A percentile compares a stretch with the other conserved stretches of the same genome.
Conservation (phyloP, 2,888 invertebrate species). For the Saturnia pavonia region DNA sequence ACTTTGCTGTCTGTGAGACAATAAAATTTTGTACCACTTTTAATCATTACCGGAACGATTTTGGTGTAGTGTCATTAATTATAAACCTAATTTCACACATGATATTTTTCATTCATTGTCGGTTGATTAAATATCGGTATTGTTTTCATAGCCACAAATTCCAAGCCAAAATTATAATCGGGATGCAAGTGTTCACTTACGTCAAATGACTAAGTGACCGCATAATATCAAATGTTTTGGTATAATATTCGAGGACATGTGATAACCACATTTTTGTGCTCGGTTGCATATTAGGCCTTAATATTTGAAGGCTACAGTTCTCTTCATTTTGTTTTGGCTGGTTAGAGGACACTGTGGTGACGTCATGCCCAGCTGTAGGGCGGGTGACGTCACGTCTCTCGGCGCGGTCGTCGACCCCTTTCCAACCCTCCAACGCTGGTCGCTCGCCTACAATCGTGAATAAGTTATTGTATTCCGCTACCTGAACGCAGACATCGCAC, state of each 20-base stretch:
- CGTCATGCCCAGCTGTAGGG: conserved; percentile 80
- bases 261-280: conserved; percentile 55
- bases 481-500: conserved; percentile 46
- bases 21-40: conserved; percentile 19
- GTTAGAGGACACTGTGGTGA: conserved; percentile 59
- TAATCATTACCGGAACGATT: conserved; percentile 9
- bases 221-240: conserved; percentile 60
- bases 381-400: conserved; percentile 75
- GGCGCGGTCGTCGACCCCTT: conserved; percentile 68
- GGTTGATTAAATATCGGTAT: background rate
- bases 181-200: conserved; percentile 54
- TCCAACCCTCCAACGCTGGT: conserved; percentile 59
- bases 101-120: background rate
- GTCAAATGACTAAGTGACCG: conserved; percentile 59
- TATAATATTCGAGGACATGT: conserved; percentile 64
- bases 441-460: conserved; percentile 62
- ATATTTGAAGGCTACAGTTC: conserved; percentile 53
- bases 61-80: conserved; percentile 8
- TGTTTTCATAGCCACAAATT: conserved; percentile 40
- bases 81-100: background rate
- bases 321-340: conserved; percentile 56
- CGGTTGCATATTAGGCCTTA: conserved; percentile 62
- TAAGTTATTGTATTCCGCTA: conserved; percentile 65
- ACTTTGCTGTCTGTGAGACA: conserved; percentile 31
- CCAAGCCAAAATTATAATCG: conserved; percentile 49